Evolutionary conservation across 2,888 invertebrate species (phyloP), one percentile per base, ranked within the genome.

Genomic region (Hyalella azteca): DNA sequence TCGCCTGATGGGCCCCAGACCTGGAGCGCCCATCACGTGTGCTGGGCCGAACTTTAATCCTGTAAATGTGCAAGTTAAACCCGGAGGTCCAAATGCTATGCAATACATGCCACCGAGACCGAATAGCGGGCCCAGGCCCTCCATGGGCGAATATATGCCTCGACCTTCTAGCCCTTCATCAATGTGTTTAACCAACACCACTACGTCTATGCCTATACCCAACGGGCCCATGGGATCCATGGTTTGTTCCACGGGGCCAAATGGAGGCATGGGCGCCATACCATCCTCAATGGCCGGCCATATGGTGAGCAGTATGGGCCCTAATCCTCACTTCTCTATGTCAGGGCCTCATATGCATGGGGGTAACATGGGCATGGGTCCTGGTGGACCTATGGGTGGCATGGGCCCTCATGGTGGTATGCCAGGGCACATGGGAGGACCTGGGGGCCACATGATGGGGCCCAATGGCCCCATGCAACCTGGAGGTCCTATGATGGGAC

Each of bases 81-180:
- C 97, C 13, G 96, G 95, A 88, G 96, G 97, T 15, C 97, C 98
- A 0, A 98, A 98, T 89, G 98, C 98, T 49, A 98, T 98, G 87
- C 97, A 98, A 90, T 98, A 98, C 90, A 91, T 97, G 88, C 98
- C 98, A 32, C 95, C 96, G 78, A 91, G 96, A 89, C 95, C 97
- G n/a, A 92, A 87, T 77, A 91, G 92, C 15, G 92, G 91, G 78
- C 93, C 93, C 0, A 90, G 95, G 13, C 95, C 95, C 5, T 95
- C 95, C 54, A 94, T 95, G 88, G 90, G 96, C 85, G 95, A 96
- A 86, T 96, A 96, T 89, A 89, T 96, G 79, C 95, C 95, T 86
- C 91, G 96, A 81, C 96, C 94, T 86, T 93, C 95, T 29, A 94
- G 94, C 88, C 96, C 96, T 0, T 91, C 92, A 77, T 91, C 92